Evolutionary conservation across 2,888 invertebrate genomes (phyloP).

Genomic region (Macrophya annulata): DNA sequence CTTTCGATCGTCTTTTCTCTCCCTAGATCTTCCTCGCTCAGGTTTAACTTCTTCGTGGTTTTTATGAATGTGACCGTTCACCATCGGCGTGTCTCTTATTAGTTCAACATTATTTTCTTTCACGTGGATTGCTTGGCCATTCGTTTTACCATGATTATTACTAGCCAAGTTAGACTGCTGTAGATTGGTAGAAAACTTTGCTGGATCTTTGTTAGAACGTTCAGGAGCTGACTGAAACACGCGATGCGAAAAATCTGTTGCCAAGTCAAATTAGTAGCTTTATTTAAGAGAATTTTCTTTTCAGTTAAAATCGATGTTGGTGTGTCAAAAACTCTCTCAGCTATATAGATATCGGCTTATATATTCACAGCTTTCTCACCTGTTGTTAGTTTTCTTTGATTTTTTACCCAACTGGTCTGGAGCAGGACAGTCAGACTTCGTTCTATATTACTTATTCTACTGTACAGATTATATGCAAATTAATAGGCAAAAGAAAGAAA

Average conservation of each 20-base stretch:
- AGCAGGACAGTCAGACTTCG: background rate
- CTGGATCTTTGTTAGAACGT: constrained; percentile 68
- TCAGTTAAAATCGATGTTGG: background rate
- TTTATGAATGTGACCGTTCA: constrained; percentile 68
- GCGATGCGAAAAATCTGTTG: constrained; percentile 30
- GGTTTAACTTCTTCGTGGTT: constrained; percentile 59
- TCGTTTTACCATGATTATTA: constrained; percentile 66
- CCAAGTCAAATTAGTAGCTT: constrained; percentile 39
- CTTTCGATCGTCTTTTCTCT: constrained; percentile 70
- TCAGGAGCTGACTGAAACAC: constrained; percentile 73
- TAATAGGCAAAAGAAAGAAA: background rate
- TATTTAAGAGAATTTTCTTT: background rate
- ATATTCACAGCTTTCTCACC: background rate
- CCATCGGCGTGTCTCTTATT: constrained; percentile 66
- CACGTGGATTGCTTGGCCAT: constrained; percentile 48
- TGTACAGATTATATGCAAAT: background rate
- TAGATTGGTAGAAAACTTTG: constrained; percentile 66
- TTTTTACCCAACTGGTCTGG: background rate
- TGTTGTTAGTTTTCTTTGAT: background rate
- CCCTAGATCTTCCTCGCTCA: constrained; percentile 70
- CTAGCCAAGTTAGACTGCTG: constrained; percentile 61
- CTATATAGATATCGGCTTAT: background rate
- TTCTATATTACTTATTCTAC: constrained; percentile 6
- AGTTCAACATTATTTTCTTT: constrained; percentile 65
- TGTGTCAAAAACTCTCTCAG: background rate